Conservation (phyloP, 2,797 vertebrate species). For the Tiaroga cobitis region DNA sequence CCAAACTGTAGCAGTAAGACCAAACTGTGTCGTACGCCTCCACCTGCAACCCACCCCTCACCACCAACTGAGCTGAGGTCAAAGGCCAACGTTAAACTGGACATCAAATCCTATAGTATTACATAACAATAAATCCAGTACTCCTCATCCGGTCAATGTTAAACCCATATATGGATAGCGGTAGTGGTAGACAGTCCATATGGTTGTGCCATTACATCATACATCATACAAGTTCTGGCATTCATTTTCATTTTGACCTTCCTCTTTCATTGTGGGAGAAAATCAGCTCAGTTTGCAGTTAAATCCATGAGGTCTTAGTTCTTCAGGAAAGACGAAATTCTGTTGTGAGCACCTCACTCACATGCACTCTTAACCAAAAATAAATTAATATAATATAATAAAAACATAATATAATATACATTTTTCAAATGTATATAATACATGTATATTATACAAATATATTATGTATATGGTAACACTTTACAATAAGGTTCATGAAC, state of each 20-base stretch:
- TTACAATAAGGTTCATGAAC: too few relatives aligned
- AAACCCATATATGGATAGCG: neutral
- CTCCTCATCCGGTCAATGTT: neutral
- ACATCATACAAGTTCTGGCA: neutral
- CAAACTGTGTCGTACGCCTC: conserved; percentile 56
- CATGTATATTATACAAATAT: too few relatives aligned
- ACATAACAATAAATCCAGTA: neutral
- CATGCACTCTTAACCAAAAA: neutral
- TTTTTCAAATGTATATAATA: too few relatives aligned
- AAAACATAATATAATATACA: too few relatives aligned
- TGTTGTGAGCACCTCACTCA: neutral
- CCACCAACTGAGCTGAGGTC: conserved; percentile 23
- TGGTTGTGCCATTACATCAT: neutral
- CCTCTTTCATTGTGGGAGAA: neutral
- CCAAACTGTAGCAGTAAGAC: conserved; percentile 57
- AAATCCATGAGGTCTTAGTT: neutral
- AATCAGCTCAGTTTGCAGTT: neutral
- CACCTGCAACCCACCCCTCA: neutral
- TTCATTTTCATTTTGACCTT: conserved; percentile 4
- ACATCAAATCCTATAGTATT: neutral
- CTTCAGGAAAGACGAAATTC: neutral
- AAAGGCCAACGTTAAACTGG: neutral
- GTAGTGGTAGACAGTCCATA: neutral
- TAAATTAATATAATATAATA: neutral
- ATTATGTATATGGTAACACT: too few relatives aligned